Evolutionary conservation across 2,888 invertebrate species (phyloP), one percentile per base, ranked within the genome.

Genomic region (Heterodera filipjevi): DNA sequence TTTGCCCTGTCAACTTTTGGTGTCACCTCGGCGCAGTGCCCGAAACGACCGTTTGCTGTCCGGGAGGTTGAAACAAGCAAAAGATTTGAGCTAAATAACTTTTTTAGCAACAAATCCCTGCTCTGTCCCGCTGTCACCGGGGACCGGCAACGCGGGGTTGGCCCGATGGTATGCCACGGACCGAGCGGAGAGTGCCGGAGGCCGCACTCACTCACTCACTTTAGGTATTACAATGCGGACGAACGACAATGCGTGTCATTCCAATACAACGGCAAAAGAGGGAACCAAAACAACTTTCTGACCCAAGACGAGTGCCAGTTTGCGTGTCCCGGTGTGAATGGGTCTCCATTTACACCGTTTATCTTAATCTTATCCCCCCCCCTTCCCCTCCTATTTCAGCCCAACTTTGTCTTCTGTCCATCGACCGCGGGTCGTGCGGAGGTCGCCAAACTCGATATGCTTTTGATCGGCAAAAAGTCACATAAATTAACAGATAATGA

Each of bases 31-130:
- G 89, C 3, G 85, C 87, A 64, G 84, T 82, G 19, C 82, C 82
- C 0, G 85, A 87, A 49, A 88, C 89, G 2, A 89, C 89, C 6
- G 85, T 89, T 6, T 89, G 89, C 81, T 89, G 89, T 81, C 89
- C 89, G 19, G 86, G 86, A 79, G 81, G 85, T 79, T 19, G 19
- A 49, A 3, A 49, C 39, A 73, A 53, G 16, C 46, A 27, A 73
- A 30, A 14, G n/a, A 10, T 39, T 27, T 44, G 59, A 5, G 22
- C 46, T 12, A 49, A 19, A 2, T 49, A 19, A 19, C 35, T 30
- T 16, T 77, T 86, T 70, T 75, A 86, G 87, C 89, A 10, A 89
- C 89, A 10, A 89, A 89, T 77, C 87, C 88, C 0, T 89, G 89
- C 83, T 89, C 88, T 0, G 89, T 89, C 10, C 89, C 89, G 3